These are phyloP conservation scores for Octodon degus DNA, from an alignment of 2,113 vertebrate genomes.

Conservation along the genomic window DNA sequence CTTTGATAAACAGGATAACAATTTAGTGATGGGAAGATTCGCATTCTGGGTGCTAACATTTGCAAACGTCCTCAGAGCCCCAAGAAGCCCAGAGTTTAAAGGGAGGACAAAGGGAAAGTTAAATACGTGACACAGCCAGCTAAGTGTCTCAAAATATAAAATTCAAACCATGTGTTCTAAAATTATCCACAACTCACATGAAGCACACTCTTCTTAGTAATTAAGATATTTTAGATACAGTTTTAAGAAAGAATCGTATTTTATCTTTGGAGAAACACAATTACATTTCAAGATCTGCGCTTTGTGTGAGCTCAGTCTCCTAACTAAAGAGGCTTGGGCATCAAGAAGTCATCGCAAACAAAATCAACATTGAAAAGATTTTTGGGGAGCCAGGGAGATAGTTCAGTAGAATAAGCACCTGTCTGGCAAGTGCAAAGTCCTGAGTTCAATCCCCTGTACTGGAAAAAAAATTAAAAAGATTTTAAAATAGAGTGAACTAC, in stretches of 20 bases:
- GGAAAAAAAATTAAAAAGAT: not conserved
- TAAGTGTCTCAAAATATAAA: slow-evolving; percentile 57
- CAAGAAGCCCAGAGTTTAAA: not conserved
- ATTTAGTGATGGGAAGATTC: slow-evolving; percentile 20
- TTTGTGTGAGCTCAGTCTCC: not conserved
- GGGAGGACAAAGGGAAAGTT: not conserved
- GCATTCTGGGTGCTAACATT: not conserved
- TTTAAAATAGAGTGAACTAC: not conserved
- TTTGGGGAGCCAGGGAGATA: not conserved
- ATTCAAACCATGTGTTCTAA: slow-evolving; percentile 23
- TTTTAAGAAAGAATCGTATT: not conserved
- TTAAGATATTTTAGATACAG: slow-evolving; percentile 52
- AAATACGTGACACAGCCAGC: not conserved
- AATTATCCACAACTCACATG: not conserved
- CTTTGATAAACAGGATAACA: not conserved
- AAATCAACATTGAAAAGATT: not conserved
- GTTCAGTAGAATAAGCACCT: no score
- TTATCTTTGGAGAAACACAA: slow-evolving; percentile 40
- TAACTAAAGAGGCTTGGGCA: not conserved
- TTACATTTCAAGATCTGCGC: not conserved
- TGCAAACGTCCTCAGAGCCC: slow-evolving; percentile 9
- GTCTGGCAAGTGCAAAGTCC: no score
- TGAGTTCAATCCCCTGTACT: no score
- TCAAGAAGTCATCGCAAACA: not conserved
- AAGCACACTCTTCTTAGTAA: not conserved